Conservation (phyloP, 2,113 vertebrate species). For the Pseudorectes ferrugineus region DNA sequence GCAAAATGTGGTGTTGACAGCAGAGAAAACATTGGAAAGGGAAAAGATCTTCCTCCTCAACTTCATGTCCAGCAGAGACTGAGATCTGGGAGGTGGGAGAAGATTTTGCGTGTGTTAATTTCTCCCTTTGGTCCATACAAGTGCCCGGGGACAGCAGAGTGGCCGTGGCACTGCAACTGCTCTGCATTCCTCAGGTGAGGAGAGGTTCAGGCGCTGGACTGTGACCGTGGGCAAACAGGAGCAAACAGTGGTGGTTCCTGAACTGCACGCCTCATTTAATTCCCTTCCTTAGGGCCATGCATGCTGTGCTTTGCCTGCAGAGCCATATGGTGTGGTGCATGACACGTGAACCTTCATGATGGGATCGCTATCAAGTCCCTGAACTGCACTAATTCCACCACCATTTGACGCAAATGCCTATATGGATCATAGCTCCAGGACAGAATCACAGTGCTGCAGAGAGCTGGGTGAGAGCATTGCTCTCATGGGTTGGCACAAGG, state of each 20-base stretch:
- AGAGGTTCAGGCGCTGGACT: neutral
- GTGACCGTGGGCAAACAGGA: neutral
- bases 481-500: neutral
- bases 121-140: neutral
- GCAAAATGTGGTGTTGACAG: neutral
- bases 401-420: neutral
- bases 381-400: neutral
- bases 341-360: neutral
- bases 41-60: neutral
- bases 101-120: neutral
- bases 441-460: neutral
- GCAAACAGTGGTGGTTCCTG: neutral
- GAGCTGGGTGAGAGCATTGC: neutral
- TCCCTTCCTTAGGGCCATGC: neutral
- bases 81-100: neutral
- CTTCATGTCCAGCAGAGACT: neutral
- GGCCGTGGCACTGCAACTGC: fast-evolving
- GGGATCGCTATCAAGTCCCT: neutral
- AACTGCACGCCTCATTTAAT: neutral
- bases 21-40: neutral
- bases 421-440: neutral
- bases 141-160: neutral
- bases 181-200: neutral
- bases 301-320: neutral
- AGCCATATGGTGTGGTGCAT: neutral